phyloP scores from a whole-genome alignment of 2,888 invertebrate genomes.

The Melanchra persicariae region DNA sequence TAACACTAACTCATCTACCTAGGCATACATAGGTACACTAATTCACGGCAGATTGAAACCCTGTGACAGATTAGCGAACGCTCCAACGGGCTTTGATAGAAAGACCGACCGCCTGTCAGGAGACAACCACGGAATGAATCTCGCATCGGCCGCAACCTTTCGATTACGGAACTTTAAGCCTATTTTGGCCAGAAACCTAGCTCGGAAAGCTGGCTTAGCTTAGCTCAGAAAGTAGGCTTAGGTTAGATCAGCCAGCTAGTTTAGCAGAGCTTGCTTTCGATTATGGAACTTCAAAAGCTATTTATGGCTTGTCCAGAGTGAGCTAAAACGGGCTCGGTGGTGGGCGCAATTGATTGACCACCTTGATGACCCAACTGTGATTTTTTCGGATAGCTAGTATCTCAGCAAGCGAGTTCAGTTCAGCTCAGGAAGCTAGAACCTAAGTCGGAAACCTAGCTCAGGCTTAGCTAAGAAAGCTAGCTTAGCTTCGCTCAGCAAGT shows the following conservation, averaged over 20 bases:
- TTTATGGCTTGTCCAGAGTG: no score
- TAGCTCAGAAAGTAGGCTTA: no score
- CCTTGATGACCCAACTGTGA: no score
- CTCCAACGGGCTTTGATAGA: conserved; percentile 20
- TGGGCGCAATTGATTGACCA: no score
- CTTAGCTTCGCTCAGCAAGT: not conserved
- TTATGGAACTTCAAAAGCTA: no score
- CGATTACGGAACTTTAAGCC: not conserved
- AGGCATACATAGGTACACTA: not conserved
- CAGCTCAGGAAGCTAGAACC: not conserved
- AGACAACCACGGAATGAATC: conserved; percentile 24
- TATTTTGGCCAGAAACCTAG: not conserved
- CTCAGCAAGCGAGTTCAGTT: not conserved
- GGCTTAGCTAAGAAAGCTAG: no score
- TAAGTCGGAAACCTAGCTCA: no score
- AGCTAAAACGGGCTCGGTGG: no score
- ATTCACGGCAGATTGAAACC: conserved; percentile 1
- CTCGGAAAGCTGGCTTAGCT: not conserved
- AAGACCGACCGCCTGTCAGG: conserved; percentile 21
- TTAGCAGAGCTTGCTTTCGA: no score
- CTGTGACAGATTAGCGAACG: conserved; percentile 27
- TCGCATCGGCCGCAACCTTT: not conserved
- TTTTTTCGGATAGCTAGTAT: no score
- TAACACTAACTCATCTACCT: not conserved
- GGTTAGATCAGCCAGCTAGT: no score